These are phyloP conservation scores for Saguinus midas DNA, from an alignment of 2,113 vertebrate genomes.

Conservation along the genomic window DNA sequence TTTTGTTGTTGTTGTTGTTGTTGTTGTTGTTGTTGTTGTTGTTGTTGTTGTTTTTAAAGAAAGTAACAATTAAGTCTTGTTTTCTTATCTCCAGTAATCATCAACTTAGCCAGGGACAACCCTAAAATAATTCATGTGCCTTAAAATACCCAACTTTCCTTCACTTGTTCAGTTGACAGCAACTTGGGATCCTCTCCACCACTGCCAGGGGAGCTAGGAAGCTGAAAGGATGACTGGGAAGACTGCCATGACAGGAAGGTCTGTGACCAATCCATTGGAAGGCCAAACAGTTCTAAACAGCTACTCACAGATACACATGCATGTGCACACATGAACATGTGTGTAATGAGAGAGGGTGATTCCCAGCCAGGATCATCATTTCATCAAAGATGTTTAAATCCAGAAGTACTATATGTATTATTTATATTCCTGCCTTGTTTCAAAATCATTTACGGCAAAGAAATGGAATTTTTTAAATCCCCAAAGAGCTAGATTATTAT, in stretches of 20 bases:
- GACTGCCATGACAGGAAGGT: conserved; percentile 63
- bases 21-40: conserved; percentile 56
- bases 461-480: neutral
- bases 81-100: conserved; percentile 78
- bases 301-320: neutral
- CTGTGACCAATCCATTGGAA: conserved; percentile 73
- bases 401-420: neutral
- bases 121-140: conserved; percentile 66
- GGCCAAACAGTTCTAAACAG: conserved; percentile 61
- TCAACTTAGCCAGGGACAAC: conserved; percentile 48
- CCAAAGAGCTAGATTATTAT: neutral
- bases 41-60: conserved; percentile 63
- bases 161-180: conserved; percentile 80
- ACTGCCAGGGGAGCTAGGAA: conserved; percentile 67
- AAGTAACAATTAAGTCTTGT: conserved; percentile 78
- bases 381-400: neutral
- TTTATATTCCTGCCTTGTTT: neutral
- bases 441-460: neutral
- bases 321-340: rapidly evolving
- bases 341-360: neutral
- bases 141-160: conserved; percentile 75
- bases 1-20: conserved; percentile 62
- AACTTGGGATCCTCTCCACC: conserved; percentile 73
- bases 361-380: conserved; percentile 10
- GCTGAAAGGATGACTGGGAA: conserved; percentile 63